Evolutionary conservation across 2,113 vertebrate genomes (phyloP), one percentile per base, ranked within the genome.

Genomic region (Excalfactoria chinensis): DNA sequence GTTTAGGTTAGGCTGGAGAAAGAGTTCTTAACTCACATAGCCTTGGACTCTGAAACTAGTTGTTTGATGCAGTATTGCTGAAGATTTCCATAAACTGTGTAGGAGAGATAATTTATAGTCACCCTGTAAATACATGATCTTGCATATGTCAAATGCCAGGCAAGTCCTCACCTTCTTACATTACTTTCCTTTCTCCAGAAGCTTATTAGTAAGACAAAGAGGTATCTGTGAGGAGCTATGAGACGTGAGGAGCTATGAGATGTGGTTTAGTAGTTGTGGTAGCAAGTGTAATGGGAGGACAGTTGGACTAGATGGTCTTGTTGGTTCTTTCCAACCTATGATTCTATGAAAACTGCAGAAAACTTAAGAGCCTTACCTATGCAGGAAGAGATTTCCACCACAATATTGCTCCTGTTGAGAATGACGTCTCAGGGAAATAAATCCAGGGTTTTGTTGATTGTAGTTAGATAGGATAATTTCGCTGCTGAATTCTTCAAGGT

Each of bases 1-100:
- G 80, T 94, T 96, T 94, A 90, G 84, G 72, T 84, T 92, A 86
- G 82, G 26, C 30, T 68, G 69, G 46, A 93, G 51, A 89, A 85
- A 95, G 89, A 75, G 10, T 86, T 90, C 55, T 92, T 86, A 88
- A 92, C 46, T 84, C 37, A 85, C 74, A 81, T 64, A 77, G n/a
- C 20, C 9, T 74, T 73, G 32, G 48, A 62, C 5, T 84, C 44
- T 4, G 5, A 68, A 83, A 83, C 6, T 74, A 48, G 14, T 53
- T 66, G 34, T 78, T 70, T 60, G 73, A 86, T 80, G 53, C 22
- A 67, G 17, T 7, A 58, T 23, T 22, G 41, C 25, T 34, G 32
- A 84, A 79, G n/a, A 84, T 67, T 90, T 92, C 20, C 25, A 67
- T 37, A 62, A 90, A 62, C 22, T n/a, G 7, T 43, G 9, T 32